Percentiles rank a stretch among this genome's conserved stretches.
Evolutionary conservation across 1,140 invertebrate genomes (phyloP).

Genomic region (Zaprionus ghesquierei): DNA sequence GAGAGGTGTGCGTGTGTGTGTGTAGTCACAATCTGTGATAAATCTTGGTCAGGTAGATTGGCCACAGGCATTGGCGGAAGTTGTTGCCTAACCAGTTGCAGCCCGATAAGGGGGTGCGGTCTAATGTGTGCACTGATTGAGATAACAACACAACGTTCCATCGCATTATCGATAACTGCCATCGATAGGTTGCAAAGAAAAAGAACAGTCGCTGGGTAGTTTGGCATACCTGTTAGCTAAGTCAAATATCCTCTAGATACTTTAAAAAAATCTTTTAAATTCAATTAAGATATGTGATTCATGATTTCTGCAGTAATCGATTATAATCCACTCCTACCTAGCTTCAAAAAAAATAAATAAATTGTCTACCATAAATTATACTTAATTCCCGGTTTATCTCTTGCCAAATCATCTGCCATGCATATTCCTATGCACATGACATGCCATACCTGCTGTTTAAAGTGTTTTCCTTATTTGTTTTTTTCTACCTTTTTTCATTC

Average conservation of each 20-base stretch:
- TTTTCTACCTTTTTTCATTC: slow-evolving; percentile 4
- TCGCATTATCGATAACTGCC: slow-evolving; percentile 1
- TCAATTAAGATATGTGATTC: background rate
- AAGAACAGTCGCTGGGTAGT: background rate
- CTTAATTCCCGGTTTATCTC: background rate
- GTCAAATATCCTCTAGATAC: background rate
- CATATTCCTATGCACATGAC: background rate
- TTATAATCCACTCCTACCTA: background rate
- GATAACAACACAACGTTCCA: slow-evolving; percentile 3
- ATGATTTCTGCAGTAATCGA: background rate
- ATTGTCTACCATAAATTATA: background rate
- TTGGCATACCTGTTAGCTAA: background rate
- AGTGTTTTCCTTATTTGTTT: background rate
- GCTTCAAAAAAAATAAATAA: background rate
- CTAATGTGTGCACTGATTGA: slow-evolving; percentile 14
- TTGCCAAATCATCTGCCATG: background rate
- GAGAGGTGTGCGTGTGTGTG: background rate
- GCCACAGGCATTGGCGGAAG: slow-evolving; percentile 56
- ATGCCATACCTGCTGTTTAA: background rate
- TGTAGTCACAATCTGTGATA: slow-evolving; percentile 36
- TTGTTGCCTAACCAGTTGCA: slow-evolving; percentile 38
- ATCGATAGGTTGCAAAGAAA: background rate
- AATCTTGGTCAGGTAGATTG: slow-evolving; percentile 52
- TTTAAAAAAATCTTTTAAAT: background rate
- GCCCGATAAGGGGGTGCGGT: slow-evolving; percentile 24